Percentiles rank a stretch among this genome's conserved stretches.
These are phyloP conservation scores for Acanthaster planci DNA, from an alignment of 35 echinoderm and acorn worm genomes.

Conservation along the genomic window DNA sequence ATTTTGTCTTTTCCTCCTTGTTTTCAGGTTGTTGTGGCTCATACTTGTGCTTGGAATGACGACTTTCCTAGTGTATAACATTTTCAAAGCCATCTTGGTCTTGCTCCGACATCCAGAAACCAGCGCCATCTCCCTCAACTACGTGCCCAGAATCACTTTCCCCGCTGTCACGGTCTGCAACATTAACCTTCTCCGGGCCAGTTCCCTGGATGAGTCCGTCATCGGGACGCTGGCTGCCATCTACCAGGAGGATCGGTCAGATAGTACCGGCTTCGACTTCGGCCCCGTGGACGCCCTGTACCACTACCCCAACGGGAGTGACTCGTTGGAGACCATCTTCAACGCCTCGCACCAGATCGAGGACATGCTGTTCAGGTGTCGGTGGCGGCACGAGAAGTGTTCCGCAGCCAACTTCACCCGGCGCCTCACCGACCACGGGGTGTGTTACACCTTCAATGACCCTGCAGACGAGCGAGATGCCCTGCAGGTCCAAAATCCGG, in stretches of 20 bases:
- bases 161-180: constrained; percentile 77
- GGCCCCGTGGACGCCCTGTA: not conserved
- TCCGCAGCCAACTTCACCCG: constrained; percentile 23
- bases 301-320: not conserved
- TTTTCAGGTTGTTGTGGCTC: no score
- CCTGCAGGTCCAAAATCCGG: constrained; percentile 26
- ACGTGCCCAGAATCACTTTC: constrained; percentile 31
- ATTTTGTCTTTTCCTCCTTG: no score
- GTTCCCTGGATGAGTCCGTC: not conserved
- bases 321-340: not conserved
- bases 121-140: no score
- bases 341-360: not conserved
- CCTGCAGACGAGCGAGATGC: not conserved
- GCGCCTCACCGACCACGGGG: constrained; percentile 29
- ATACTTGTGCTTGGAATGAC: no score
- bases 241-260: no score
- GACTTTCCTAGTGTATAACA: no score
- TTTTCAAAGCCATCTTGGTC: no score
- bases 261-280: not conserved
- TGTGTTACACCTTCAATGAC: constrained; percentile 68
- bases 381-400: constrained; percentile 17
- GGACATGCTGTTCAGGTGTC: constrained; percentile 17
- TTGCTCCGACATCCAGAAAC: no score
- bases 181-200: constrained; percentile 49
- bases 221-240: not conserved